Base-by-base conservation (phyloP, 2,888 invertebrate genomes). In the Halictus quadricinctus region DNA sequence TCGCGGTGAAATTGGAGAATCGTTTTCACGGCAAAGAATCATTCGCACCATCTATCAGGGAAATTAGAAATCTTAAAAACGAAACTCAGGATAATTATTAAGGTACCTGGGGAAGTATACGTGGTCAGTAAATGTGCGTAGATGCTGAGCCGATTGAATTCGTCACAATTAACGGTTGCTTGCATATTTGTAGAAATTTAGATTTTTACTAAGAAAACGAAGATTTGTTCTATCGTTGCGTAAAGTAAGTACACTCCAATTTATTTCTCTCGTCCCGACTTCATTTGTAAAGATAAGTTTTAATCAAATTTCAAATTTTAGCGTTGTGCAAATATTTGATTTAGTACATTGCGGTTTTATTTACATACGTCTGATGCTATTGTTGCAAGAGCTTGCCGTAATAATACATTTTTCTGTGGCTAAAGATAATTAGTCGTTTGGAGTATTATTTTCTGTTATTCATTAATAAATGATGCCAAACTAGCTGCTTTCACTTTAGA, bases 401-500 rank as follows among this genome's bases (percentile, higher is more conserved):
- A 8, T 41, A 41, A 7, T 4, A 72, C 15, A 13, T 64, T 36
- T 64, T 54, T 25, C 8, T 29, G 1, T 50, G 10, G 8, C 43
- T 13, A 18, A 21, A 29, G 29, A 10, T n/a, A 12, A 72, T 41
- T 54, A 72, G 66, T 69, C 3, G 36, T 13, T 46, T 36, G 21
- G 15, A 12, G 48, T 1, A 58, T 8, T 79, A 18, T 69, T 48
- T 60, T 3, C 36, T 66, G 4, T 41, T 36, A 25, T 60, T 76
- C 2, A 58, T 48, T 36, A 70, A 69, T 82, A 78, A 54, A 82
- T 83, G 7, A 46, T 21, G 78, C 50, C 7, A 77, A 78, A 84
- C 43, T 82, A 64, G n/a, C 29, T 64, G 73, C 89, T 89, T 89
- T 89, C 89, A 86, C 89, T 88, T 89, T 85, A 85, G 89, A 83